Evolutionary conservation across 2,113 vertebrate genomes (phyloP).

Genomic region (Gymnobelideus leadbeateri): DNA sequence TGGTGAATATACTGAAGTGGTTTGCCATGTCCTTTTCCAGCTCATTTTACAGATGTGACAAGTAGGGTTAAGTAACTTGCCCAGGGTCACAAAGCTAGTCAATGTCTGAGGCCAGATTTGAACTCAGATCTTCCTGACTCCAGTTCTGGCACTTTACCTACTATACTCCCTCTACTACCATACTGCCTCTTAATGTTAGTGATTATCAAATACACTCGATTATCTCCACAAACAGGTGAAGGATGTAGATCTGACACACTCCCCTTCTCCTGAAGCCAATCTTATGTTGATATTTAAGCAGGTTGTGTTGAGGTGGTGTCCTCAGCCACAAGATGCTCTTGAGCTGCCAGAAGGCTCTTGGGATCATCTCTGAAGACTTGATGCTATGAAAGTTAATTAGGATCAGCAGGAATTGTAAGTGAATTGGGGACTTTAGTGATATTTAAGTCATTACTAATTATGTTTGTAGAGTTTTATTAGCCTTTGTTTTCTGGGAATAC

Average conservation of each 20-base stretch:
- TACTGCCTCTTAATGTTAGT: not conserved
- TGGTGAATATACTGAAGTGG: not conserved
- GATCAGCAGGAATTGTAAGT: accelerated
- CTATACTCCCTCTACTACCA: not conserved
- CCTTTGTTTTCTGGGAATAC: constrained; percentile 37
- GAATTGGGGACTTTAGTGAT: not conserved
- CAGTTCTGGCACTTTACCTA: no score
- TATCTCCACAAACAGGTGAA: not conserved
- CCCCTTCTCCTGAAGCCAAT: not conserved
- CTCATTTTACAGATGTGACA: not conserved
- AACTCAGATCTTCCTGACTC: no score
- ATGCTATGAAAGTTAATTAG: constrained; percentile 35
- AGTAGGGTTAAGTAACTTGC: not conserved
- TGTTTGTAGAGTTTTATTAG: not conserved
- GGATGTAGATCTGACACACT: not conserved
- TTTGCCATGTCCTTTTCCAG: not conserved
- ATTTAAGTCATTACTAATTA: not conserved
- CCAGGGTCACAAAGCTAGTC: not conserved
- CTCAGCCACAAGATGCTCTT: not conserved
- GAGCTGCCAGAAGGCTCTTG: not conserved
- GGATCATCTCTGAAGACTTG: constrained; percentile 25
- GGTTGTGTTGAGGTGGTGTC: not conserved
- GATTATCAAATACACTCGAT: not conserved
- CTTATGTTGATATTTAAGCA: not conserved
- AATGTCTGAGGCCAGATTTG: no score